phyloP scores from a whole-genome alignment of 2,797 vertebrate species.

The Neosilurus mollespiculum region DNA sequence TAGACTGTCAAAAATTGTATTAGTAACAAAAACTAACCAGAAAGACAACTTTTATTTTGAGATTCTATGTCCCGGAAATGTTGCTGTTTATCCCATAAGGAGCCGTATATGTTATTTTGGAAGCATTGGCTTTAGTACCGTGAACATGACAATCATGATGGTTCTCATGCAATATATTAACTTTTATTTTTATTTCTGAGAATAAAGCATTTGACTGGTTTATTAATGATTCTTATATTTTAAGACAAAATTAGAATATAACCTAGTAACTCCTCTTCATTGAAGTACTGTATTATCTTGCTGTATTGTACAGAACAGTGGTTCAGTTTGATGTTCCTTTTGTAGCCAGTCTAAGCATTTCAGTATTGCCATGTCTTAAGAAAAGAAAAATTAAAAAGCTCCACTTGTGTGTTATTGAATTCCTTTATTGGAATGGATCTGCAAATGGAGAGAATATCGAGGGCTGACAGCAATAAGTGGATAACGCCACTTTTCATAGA shows the following conservation, averaged over 20 bases:
- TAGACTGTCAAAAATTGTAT: too few species aligned
- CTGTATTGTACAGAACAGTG: conserved; percentile 54
- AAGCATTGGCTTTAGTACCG: conserved; percentile 61
- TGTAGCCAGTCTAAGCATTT: conserved; percentile 29
- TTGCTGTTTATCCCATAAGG: too few species aligned
- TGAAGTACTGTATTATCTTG: conserved; percentile 51
- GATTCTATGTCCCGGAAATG: too few species aligned
- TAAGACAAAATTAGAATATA: conserved; percentile 61
- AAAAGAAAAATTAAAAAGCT: conserved; percentile 11
- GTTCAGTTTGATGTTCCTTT: conserved; percentile 42
- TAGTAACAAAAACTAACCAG: too few species aligned
- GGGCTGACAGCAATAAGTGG: too few species aligned
- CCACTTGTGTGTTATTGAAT: not conserved
- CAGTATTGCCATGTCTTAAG: conserved; percentile 47
- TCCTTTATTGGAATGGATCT: not conserved
- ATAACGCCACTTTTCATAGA: too few species aligned
- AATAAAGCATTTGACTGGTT: conserved; percentile 51
- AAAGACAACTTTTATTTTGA: too few species aligned
- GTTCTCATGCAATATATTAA: conserved; percentile 68
- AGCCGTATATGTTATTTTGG: conserved; percentile 36
- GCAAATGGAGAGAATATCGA: not conserved
- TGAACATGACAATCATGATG: conserved; percentile 54
- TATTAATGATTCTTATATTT: conserved; percentile 64
- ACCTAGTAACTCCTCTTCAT: conserved; percentile 57
- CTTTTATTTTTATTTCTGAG: conserved; percentile 47